Evolutionary conservation across 2,797 vertebrate species (phyloP), one percentile per base, ranked within the genome.

Genomic region (Enteromius mattozi): DNA sequence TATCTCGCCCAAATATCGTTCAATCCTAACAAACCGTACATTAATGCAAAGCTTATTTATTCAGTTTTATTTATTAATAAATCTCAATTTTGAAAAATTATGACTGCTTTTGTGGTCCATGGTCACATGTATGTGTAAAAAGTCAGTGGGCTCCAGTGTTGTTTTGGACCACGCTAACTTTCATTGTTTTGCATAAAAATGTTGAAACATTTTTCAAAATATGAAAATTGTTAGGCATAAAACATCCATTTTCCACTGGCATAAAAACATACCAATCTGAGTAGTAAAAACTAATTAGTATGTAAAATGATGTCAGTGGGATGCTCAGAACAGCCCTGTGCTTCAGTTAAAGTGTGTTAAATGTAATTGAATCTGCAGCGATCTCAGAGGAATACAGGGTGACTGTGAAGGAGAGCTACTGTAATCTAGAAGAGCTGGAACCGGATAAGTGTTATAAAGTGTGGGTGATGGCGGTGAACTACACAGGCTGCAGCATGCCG

Each of bases 391-490:
- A 99, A 91, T 99, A 99, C 91, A 96, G 98, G 83, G 94, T 99
- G 85, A 99, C 97, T 0, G 97, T 99, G 90, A 99, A 99, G 90
- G 98, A 99, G 93, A 98, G 97, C 88, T 97, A 96, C 89, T 98
- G 97, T 84, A 94, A 96, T 85, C 94, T 99, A 92, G 98, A 99
- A 91, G 98, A 99, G 86, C 90, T 99, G 91, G 97, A 99, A 84
- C 96, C 98, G 27, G 96, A 97, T 90, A 96, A 83, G 89, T 94
- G 92, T 80, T 99, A 99, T 91, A 96, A 96, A 82, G 97, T 99
- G 80, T 99, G 98, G 98, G 96, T 99, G 88, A 99, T 99, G 98
- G 98, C 97, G 56, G 96, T 99, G 91, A 99, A 99, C 91, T 94
- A 97, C 83, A 96, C 96, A 0, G 98, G 98, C 86, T 99, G 97